Evolutionary conservation across 2,888 invertebrate genomes (phyloP).

Genomic region (Acanthosepion esculentum): DNA sequence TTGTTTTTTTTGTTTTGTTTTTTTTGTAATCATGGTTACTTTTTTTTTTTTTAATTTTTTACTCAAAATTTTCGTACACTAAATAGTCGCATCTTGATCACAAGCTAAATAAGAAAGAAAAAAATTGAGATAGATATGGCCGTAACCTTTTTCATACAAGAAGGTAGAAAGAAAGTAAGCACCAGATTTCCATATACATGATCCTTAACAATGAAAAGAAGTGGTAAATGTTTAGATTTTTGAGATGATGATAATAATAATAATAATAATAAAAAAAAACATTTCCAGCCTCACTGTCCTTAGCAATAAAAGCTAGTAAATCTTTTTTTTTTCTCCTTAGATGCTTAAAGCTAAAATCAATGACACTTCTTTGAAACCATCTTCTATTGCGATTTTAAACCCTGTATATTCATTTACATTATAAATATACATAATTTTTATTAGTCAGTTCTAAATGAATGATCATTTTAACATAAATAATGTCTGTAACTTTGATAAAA

Average conservation of each 20-base stretch:
- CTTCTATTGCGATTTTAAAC: background rate
- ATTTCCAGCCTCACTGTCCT: no score
- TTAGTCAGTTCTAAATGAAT: no score
- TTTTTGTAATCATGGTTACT: background rate
- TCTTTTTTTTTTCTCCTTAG: background rate
- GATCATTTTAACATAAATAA: no score
- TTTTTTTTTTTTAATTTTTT: background rate
- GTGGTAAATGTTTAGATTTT: no score
- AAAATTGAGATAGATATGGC: background rate
- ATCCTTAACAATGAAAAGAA: background rate
- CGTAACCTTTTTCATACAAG: no score
- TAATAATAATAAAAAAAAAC: no score
- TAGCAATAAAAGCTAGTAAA: no score
- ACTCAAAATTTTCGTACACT: background rate
- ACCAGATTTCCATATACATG: background rate
- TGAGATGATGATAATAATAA: no score
- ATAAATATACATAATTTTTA: no score
- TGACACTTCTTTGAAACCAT: background rate
- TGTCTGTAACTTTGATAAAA: no score
- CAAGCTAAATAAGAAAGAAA: background rate
- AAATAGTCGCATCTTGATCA: background rate
- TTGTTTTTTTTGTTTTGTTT: background rate
- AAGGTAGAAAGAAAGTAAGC: background rate
- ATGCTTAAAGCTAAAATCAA: background rate
- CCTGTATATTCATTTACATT: background rate